A percentile compares a stretch with the other conserved stretches of the same genome.
Evolutionary conservation across 1,140 invertebrate genomes (phyloP).

Genomic region (Globodera ellingtonae): DNA sequence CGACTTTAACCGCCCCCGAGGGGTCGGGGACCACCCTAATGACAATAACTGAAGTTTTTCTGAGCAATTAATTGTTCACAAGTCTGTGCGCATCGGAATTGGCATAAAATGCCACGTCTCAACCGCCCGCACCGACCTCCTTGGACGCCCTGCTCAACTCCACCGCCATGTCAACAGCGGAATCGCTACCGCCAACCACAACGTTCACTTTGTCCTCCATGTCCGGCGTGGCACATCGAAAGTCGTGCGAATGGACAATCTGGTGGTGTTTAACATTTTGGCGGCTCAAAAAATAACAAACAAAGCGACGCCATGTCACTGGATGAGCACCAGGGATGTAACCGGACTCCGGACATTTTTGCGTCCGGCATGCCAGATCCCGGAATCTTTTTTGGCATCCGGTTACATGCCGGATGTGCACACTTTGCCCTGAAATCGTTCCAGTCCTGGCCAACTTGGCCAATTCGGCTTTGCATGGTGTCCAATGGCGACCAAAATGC

Average conservation of each 20-base stretch:
- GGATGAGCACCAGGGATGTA: no score
- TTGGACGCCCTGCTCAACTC: constrained; percentile 67
- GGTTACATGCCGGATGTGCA: constrained; percentile 66
- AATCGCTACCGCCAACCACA: constrained; percentile 70
- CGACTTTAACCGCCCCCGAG: constrained; percentile 66
- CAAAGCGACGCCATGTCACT: no score
- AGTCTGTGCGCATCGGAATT: constrained; percentile 65
- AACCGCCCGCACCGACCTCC: constrained; percentile 18
- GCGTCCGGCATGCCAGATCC: no score
- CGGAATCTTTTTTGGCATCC: constrained; percentile 59
- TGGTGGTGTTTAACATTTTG: no score
- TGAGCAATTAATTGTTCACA: constrained; percentile 68
- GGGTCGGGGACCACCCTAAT: no score
- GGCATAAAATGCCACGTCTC: background rate
- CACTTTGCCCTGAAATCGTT: constrained; percentile 66
- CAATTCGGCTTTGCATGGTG: constrained; percentile 65
- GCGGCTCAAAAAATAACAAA: no score
- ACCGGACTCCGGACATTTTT: no score
- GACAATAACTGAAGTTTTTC: background rate
- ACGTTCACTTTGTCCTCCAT: constrained; percentile 66
- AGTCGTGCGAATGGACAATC: constrained; percentile 66
- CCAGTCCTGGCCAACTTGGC: constrained; percentile 54
- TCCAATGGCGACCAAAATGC: constrained; percentile 57
- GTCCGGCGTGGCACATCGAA: constrained; percentile 51
- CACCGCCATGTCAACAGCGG: constrained; percentile 70